Conservation (phyloP, 1,140 invertebrate genomes). For the Agrypnia vestita region DNA sequence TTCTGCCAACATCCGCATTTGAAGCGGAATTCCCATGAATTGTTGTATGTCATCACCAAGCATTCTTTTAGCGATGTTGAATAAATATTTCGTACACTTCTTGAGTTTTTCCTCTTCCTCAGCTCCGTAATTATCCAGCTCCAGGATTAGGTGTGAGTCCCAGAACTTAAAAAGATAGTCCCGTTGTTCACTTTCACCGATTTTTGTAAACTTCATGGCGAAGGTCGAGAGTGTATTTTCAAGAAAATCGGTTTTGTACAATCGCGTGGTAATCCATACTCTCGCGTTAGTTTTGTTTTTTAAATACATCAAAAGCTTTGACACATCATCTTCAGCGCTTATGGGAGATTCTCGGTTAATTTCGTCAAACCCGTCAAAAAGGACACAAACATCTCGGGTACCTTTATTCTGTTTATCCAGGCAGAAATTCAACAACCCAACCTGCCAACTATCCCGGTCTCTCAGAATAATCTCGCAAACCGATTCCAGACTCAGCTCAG, state of each 20-base stretch:
- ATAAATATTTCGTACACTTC: no score
- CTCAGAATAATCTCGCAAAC: background rate
- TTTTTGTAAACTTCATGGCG: background rate
- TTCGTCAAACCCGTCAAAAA: constrained; percentile 28
- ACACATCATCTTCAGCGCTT: background rate
- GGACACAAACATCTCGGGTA: background rate
- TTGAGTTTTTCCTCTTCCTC: no score
- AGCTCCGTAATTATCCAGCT: background rate
- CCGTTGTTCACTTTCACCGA: background rate
- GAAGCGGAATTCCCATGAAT: no score
- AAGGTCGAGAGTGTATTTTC: constrained; percentile 1
- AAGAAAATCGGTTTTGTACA: background rate
- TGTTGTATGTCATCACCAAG: no score
- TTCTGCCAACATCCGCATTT: no score
- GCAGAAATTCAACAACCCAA: background rate
- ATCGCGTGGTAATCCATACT: background rate
- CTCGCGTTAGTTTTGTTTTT: background rate
- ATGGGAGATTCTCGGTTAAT: background rate
- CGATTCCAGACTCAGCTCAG: no score
- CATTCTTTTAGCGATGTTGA: no score
- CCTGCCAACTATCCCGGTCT: no score
- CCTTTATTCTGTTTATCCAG: background rate
- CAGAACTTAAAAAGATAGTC: background rate
- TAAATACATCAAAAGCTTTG: background rate
- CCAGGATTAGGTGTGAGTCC: background rate